A percentile compares a stretch with the other conserved stretches of the same genome.
These are phyloP conservation scores for Nasonia longicornis DNA, from an alignment of 1,140 invertebrate species.

Conservation along the genomic window DNA sequence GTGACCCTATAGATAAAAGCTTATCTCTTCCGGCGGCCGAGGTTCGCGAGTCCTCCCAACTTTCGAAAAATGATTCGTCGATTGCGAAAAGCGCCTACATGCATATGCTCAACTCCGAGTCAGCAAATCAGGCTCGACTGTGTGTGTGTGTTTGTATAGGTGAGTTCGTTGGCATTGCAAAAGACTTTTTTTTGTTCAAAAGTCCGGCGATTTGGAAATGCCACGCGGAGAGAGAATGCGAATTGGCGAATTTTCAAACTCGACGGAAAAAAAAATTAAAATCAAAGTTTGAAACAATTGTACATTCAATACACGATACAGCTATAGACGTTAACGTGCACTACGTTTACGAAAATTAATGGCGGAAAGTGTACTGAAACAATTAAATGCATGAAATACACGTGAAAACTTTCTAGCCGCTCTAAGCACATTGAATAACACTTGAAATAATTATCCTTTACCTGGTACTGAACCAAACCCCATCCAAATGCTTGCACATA, in stretches of 20 bases:
- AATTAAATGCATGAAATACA: not conserved
- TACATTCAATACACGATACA: too few relatives aligned
- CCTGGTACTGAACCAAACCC: conserved; percentile 44
- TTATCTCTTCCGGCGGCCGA: not conserved
- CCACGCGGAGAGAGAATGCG: not conserved
- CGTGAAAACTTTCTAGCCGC: conserved; percentile 21
- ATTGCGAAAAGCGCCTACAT: not conserved
- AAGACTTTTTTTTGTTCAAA: not conserved
- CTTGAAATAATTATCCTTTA: conserved; percentile 41
- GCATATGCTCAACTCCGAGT: not conserved
- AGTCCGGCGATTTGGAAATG: not conserved
- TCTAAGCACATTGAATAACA: conserved; percentile 26
- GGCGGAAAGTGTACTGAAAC: conserved; percentile 8
- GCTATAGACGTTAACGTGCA: not conserved
- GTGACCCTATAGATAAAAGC: conserved; percentile 6
- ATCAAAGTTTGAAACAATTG: not conserved
- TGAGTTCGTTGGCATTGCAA: conserved; percentile 9
- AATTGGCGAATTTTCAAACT: not conserved
- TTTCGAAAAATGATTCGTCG: conserved; percentile 1
- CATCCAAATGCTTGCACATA: conserved; percentile 52
- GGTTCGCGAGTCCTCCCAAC: not conserved
- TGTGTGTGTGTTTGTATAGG: not conserved
- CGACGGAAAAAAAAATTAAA: not conserved
- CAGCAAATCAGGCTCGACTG: not conserved
- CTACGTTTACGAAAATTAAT: not conserved